A percentile compares a stretch with the other conserved stretches of the same genome.
Evolutionary conservation across 2,888 invertebrate species (phyloP).

Genomic region (Dysmachus trigonus): DNA sequence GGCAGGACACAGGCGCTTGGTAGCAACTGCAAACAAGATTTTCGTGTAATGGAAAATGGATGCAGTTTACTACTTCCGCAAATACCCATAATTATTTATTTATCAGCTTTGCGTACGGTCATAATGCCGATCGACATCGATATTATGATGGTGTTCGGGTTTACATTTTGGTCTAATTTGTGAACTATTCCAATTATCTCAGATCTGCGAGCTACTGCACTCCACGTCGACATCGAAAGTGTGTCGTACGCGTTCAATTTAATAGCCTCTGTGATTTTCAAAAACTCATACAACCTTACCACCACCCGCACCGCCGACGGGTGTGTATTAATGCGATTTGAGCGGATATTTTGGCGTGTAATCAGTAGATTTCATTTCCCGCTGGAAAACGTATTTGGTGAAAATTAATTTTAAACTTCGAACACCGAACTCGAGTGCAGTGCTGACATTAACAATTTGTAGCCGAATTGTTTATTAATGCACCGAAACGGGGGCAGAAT

Average conservation of each 20-base stretch:
- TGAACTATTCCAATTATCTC: slow-evolving; percentile 35
- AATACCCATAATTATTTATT: slow-evolving; percentile 34
- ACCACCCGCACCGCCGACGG: background rate
- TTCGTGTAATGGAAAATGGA: slow-evolving; percentile 24
- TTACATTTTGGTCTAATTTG: slow-evolving; percentile 31
- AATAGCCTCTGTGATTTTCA: background rate
- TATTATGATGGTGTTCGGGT: slow-evolving; percentile 16
- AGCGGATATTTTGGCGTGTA: background rate
- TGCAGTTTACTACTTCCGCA: slow-evolving; percentile 28
- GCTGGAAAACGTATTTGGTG: slow-evolving; percentile 18
- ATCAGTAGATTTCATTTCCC: slow-evolving; percentile 30
- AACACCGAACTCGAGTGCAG: background rate
- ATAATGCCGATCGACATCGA: slow-evolving; percentile 19
- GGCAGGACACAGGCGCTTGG: background rate
- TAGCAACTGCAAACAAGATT: slow-evolving; percentile 33
- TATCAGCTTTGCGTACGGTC: slow-evolving; percentile 26
- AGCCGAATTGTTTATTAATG: slow-evolving; percentile 12
- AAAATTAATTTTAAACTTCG: slow-evolving; percentile 38
- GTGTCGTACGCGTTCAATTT: background rate
- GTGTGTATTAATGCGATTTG: background rate
- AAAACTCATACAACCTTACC: background rate
- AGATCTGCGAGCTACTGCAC: background rate
- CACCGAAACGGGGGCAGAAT: background rate
- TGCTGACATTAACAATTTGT: slow-evolving; percentile 33
- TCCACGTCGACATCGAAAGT: background rate